Evolutionary conservation across 1,140 invertebrate species (phyloP).

Genomic region (Camponotus vicinus): DNA sequence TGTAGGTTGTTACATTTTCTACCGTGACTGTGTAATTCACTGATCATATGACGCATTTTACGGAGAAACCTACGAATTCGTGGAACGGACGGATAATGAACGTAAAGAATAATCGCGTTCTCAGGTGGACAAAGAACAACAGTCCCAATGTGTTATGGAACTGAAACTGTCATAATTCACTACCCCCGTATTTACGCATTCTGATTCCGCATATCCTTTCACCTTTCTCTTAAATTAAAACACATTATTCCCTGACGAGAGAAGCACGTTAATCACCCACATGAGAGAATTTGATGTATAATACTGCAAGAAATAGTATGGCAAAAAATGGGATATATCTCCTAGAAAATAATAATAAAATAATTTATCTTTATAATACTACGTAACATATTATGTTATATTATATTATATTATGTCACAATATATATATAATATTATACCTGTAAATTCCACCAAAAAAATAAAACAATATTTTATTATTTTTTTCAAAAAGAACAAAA

Average conservation of each 20-base stretch:
- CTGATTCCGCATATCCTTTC: conserved; percentile 24
- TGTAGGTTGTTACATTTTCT: conserved; percentile 47
- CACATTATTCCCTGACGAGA: background rate
- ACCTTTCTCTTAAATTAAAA: conserved; percentile 52
- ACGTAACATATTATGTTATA: too few relatives aligned
- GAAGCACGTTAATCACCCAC: conserved; percentile 7
- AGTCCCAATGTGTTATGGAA: conserved; percentile 26
- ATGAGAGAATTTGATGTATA: background rate
- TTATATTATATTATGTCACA: too few relatives aligned
- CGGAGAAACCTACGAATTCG: conserved; percentile 49
- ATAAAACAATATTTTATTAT: too few relatives aligned
- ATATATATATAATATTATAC: background rate
- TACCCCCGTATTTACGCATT: conserved; percentile 20
- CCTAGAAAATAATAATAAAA: conserved; percentile 7
- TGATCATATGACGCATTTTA: conserved; percentile 60
- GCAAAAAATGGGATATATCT: background rate
- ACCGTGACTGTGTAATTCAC: conserved; percentile 16
- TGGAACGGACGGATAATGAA: conserved; percentile 52
- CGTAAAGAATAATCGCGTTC: conserved; percentile 48
- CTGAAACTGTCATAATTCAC: conserved; percentile 28
- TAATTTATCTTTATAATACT: background rate
- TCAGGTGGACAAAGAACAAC: conserved; percentile 46
- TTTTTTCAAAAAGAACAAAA: background rate
- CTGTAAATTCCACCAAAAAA: background rate
- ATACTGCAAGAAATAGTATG: background rate